Evolutionary conservation across 2,797 vertebrate species (phyloP), one percentile per base, ranked within the genome.

Genomic region (Sciaenops ocellatus): DNA sequence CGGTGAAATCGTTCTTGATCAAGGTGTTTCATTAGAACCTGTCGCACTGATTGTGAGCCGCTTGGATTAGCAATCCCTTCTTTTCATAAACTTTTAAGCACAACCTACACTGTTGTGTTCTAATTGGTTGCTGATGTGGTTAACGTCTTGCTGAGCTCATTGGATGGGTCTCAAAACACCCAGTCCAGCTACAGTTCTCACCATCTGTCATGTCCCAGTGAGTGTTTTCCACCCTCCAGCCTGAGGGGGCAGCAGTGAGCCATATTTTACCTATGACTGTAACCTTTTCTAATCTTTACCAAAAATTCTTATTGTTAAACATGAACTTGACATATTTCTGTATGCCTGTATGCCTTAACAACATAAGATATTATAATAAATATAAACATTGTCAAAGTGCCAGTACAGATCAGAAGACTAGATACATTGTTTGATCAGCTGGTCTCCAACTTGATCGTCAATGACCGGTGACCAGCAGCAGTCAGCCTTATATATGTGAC

Each of bases 111-210:
- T 68, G 48, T 50, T 61, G 55, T 18, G n/a, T 85, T 90, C 69
- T 55, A 72, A 51, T 79, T 68, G 73, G 69, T 61, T 79, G 70
- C 76, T 82, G 75, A 85, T 83, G 85, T 59, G 13, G 78, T 83
- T 80, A 84, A 77, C 61, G 47, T 60, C 76, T 76, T 65, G 82
- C 83, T 87, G 85, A 90, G 83, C 60, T 91, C 85, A 86, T 38
- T 38, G 34, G 34, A 38, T 38, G 34, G 34, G 34, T 34, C 34
- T 8, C 34, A 38, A 30, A 30, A 30, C 34, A 9, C 8, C 8
- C 8, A 38, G 8, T 38, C 34, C 34, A 38, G 34, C 34, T 9
- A 8, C 34, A 38, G 34, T 38, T 38, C 1, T 38, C 8, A 38
- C 34, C 34, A 38, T 38, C 8, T 38, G 34, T 38, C 34, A 26